phyloP scores from a whole-genome alignment of 2,888 invertebrate genomes.

The Norana najaformis region DNA sequence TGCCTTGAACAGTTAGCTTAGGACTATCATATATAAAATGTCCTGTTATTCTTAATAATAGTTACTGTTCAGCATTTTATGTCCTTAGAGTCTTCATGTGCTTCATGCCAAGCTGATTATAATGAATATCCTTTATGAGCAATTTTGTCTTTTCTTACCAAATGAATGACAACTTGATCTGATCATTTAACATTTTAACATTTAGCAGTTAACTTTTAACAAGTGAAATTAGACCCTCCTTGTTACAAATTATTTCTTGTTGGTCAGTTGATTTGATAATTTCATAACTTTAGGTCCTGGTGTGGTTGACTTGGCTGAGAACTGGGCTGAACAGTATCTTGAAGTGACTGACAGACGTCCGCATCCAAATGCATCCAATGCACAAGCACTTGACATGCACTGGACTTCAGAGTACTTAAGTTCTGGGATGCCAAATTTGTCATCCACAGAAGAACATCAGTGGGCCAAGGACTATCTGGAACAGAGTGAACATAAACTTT shows the following conservation, averaged over 20 bases:
- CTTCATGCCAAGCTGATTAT: no score
- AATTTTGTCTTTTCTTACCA: neutral
- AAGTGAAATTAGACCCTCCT: neutral
- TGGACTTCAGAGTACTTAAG: constrained; percentile 53
- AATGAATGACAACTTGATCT: neutral
- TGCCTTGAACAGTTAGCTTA: no score
- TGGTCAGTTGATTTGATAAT: neutral
- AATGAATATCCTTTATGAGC: neutral
- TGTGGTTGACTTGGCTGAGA: constrained; percentile 59
- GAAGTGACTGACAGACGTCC: constrained; percentile 45
- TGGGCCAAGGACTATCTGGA: constrained; percentile 71
- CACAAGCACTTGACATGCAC: constrained; percentile 35
- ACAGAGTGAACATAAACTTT: constrained; percentile 42
- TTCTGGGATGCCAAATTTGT: neutral
- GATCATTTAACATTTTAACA: neutral
- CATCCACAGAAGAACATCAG: constrained; percentile 46
- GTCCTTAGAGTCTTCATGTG: no score
- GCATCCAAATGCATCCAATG: constrained; percentile 25
- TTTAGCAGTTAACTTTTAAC: no score
- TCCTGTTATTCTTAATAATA: no score
- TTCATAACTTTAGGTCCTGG: constrained; percentile 54
- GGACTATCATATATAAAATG: no score
- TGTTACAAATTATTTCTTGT: neutral
- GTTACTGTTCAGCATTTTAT: no score
- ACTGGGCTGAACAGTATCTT: constrained; percentile 60